Evolutionary conservation across 2,888 invertebrate species (phyloP), one percentile per base, ranked within the genome.

Genomic region (Pandemis heparana): DNA sequence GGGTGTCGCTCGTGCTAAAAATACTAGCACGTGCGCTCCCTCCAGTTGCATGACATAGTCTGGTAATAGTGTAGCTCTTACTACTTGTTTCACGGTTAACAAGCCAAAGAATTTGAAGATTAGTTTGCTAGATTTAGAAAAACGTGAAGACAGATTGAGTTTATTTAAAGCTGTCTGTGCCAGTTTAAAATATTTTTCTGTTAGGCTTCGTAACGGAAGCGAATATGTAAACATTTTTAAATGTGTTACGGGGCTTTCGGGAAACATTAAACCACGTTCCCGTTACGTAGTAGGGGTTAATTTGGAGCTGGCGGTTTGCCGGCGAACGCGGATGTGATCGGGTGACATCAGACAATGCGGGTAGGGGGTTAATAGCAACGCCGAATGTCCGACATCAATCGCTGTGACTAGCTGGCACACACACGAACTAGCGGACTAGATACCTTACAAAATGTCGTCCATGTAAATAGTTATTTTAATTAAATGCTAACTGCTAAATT

Each of bases 1-100:
- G 90, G 91, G 91, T 89, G 89, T 86, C 85, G 87, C 88, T 85
- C 78, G 82, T 59, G 84, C 88, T 90, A 91, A 87, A 90, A 90
- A 91, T 92, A 92, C 79, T 78, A 76, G 85, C 89, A 86, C 89
- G 91, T 89, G 89, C 82, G 78, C 83, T 81, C 84, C 84, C 86
- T 89, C 87, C 89, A 76, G 77, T 65, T 53, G 70, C 79, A 81
- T 83, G 85, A 83, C 84, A 83, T 81, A 81, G 76, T 83, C 81
- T 83, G 82, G 77, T 82, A 82, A 82, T 83, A 83, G 79, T 80
- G 75, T 72, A 75, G 62, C 79, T 79, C 77, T 78, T 80, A 81
- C 79, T 73, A 72, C 64, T 41, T 46, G 59, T 41, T 32, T 16
- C 8, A 32, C n/a, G 8, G 38, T 18, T n/a, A 16, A 4, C 9